Evolutionary conservation across 2,797 vertebrate genomes (phyloP).

Genomic region (Threskiornis aethiopicus): DNA sequence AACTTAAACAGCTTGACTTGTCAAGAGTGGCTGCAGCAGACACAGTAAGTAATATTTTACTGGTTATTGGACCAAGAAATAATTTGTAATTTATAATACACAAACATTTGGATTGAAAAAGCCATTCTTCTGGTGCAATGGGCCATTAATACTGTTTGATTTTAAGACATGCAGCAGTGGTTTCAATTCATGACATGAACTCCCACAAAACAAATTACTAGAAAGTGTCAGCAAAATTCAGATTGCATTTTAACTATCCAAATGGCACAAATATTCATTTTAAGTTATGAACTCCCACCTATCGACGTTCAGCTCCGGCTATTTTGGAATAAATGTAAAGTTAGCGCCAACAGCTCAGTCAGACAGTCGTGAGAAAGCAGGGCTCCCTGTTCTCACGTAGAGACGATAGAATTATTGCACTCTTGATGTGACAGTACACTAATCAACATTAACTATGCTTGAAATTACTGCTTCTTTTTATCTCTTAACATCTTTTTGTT

Average conservation of each 20-base stretch:
- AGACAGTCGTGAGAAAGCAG: background rate
- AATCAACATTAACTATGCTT: background rate
- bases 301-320: background rate
- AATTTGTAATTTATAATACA: background rate
- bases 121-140: background rate
- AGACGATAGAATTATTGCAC: background rate
- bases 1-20: background rate
- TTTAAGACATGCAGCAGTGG: background rate
- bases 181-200: background rate
- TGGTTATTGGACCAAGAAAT: background rate
- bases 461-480: background rate
- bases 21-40: background rate
- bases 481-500: background rate
- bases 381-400: background rate
- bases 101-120: slow-evolving; percentile 1
- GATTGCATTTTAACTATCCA: background rate
- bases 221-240: background rate
- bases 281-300: background rate
- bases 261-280: background rate
- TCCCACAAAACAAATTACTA: background rate
- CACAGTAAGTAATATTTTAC: background rate
- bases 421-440: background rate
- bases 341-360: background rate
- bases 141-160: background rate
- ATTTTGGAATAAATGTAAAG: background rate